Evolutionary conservation across 2,113 vertebrate species (phyloP).

Genomic region (Coptodon bakossiorum): DNA sequence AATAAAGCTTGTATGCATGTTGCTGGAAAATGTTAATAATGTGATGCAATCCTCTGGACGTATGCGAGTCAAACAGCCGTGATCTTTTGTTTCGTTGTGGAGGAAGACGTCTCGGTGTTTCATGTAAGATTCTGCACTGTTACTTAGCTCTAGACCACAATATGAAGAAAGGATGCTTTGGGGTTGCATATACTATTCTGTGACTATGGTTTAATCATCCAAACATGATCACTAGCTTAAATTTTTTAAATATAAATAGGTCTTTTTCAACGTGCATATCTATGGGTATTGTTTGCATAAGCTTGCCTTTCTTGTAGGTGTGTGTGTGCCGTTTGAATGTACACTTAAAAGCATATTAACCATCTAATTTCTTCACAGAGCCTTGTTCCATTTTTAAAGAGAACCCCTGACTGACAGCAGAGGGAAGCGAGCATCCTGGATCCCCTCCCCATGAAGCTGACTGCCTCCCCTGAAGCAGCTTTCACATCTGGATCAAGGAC

Average conservation of each 20-base stretch:
- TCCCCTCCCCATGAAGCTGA: slow-evolving; percentile 25
- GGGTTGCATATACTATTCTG: not conserved
- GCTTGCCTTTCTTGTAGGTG: not conserved
- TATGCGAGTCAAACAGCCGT: not conserved
- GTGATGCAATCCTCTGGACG: not conserved
- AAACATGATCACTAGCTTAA: not conserved
- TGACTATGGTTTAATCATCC: not conserved
- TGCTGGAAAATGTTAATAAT: not conserved
- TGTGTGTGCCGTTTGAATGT: not conserved
- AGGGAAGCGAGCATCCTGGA: not conserved
- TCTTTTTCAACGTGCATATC: not conserved
- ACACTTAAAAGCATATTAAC: not conserved
- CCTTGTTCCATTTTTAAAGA: not conserved
- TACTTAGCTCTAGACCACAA: not conserved
- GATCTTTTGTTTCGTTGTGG: not conserved
- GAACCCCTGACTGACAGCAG: not conserved
- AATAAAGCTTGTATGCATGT: not conserved
- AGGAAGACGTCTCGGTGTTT: not conserved
- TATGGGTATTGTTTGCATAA: not conserved
- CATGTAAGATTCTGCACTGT: slow-evolving; percentile 24
- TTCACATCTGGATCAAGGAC: slow-evolving; percentile 30
- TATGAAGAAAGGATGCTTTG: not conserved
- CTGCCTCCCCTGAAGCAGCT: not conserved
- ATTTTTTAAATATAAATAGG: not conserved
- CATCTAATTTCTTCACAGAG: not conserved